Base-by-base conservation (phyloP, 2,797 vertebrate species). In the Adelosebastes latens region DNA sequence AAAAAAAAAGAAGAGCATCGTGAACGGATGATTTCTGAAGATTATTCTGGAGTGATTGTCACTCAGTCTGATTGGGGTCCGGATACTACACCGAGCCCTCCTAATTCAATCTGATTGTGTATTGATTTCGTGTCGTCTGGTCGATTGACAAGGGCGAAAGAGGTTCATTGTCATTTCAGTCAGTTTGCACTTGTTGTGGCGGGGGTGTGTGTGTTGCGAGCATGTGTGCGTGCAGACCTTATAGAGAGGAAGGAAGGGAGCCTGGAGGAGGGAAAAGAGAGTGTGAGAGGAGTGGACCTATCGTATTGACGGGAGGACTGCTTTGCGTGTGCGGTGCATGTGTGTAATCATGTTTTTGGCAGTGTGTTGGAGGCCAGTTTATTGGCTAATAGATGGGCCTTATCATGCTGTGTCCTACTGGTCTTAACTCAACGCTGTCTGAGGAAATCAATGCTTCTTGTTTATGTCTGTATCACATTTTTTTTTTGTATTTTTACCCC, bases 101-200 rank as follows among this genome's bases (percentile, higher is more conserved):
- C 74, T 76, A 61, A 82, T 86, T 82, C 75, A 67, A 77, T 89
- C 82, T 83, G 89, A 89, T 89, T 86, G 88, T 11, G 52, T 72
- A 89, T 88, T 72, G 90, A 92, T 86, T 88, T 72, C 39, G 52
- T 75, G 84, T 82, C 62, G 18, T 72, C 75, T 8, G 58, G 42
- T 86, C 77, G 61, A 89, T 83, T 67, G 87, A 91, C 81, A 69
- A 72, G 66, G 80, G 53, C 7, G 11, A 77, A 67, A 58, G 77
- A 61, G 68, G 69, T 39, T 88, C 24, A 61, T 78, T 85, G 82
- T 84, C 66, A 72, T 76, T 75, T 77, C 31, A 46, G 71, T 66
- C 68, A 9, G 61, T 79, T 67, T 62, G 63, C 25, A 10, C 49
- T 27, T 60, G 56, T 58, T 72, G 22, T 36, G 27, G 55, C 18